Percentiles rank a stretch among this genome's conserved stretches.
Evolutionary conservation across 2,888 invertebrate species (phyloP).

Genomic region (Tuberolachnus salignus): DNA sequence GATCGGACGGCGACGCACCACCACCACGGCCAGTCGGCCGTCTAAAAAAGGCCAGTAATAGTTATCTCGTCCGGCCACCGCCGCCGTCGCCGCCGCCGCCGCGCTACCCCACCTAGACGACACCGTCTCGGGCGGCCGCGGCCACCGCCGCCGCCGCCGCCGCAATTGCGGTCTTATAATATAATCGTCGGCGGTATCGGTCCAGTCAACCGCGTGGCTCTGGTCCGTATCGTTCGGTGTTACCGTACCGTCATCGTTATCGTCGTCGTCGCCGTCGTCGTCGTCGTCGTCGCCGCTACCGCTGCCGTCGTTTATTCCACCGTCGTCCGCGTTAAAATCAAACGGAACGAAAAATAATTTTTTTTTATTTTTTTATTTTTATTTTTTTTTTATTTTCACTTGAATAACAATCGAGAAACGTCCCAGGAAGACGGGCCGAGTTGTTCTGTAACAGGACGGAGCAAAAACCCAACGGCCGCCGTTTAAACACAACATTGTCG

Average conservation of each 20-base stretch:
- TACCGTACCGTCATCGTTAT: neutral
- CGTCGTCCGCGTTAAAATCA: too few relatives aligned
- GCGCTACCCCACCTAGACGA: neutral
- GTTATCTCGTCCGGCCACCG: conserved; percentile 21
- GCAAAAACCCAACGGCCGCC: too few relatives aligned
- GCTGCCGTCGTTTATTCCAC: conserved; percentile 21
- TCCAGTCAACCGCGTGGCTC: conserved; percentile 56
- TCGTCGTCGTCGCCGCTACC: neutral
- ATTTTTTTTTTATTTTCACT: neutral
- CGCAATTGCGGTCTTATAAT: conserved; percentile 46
- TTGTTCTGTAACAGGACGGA: too few relatives aligned
- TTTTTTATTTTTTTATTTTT: neutral
- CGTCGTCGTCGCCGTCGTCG: neutral
- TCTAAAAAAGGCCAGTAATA: conserved; percentile 30
- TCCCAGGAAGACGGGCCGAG: too few relatives aligned
- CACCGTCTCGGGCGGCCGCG: conserved; percentile 11
- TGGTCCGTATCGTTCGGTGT: conserved; percentile 22
- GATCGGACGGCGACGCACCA: neutral
- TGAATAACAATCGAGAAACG: too few relatives aligned
- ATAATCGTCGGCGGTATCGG: conserved; percentile 44
- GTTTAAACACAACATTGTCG: too few relatives aligned
- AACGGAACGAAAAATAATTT: neutral
- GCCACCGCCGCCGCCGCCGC: conserved; percentile 15
- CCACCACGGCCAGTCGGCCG: neutral
- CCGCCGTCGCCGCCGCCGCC: conserved; percentile 11